Base-by-base conservation (phyloP, 2,113 vertebrate species). In the Gavialis gangeticus region DNA sequence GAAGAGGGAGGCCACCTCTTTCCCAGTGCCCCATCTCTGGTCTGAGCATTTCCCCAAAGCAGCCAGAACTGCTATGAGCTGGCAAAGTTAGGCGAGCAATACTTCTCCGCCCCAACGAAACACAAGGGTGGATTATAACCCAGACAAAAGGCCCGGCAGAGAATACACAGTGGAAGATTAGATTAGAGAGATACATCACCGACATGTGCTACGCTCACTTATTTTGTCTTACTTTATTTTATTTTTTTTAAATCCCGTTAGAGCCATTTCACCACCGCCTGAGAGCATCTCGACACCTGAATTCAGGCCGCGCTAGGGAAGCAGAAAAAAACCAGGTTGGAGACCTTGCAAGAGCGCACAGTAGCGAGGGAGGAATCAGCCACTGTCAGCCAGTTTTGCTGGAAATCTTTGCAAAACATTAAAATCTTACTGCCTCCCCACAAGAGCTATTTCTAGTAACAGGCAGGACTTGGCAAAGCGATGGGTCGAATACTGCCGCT, bases 131-230 rank as follows among this genome's bases (percentile, higher is more conserved):
- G 82, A 82, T 62, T 83, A 11, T 37, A 76, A 93, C 54, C 78
- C 78, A 78, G 76, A 24, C 63, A 85, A 64, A 88, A 89, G 24
- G 27, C 91, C 83, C 97, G 15, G 88, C 88, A n/a, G 94, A 86
- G 86, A 94, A 63, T 63, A 21, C 3, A 1, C 86, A 90, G 95
- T 93, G 77, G 64, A 87, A 57, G 90, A 69, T 71, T 37, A 37
- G 91, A 96, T 92, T 87, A 84, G 79, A 77, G 78, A 3, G 60
- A 66, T 27, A 93, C 84, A 3, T 63, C 18, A 0, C 37, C 34
- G 88, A 69, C 89, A 79, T 75, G 54, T 2, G 66, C 56, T 85
- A 81, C 21, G 0, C 28, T 64, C 2, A 1, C 1, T 55, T 2
- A 37, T 75, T 55, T 4, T 80, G 22, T 75, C 78, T 75, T 46